These are phyloP conservation scores for Dinocampus coccinellae DNA, from an alignment of 2,888 invertebrate genomes.

Conservation along the genomic window DNA sequence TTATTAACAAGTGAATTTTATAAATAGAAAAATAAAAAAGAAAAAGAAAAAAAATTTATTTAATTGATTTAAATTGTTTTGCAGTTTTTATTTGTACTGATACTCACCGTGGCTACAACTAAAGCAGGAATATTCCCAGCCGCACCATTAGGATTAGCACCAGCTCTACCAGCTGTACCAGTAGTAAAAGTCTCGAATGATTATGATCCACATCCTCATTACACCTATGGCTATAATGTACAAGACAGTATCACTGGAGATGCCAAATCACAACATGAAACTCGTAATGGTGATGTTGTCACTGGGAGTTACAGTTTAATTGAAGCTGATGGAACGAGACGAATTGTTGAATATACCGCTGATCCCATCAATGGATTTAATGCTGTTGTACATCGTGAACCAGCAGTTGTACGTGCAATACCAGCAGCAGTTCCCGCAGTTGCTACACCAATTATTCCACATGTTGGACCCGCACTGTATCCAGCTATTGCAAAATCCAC, in stretches of 20 bases:
- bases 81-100: slow-evolving; percentile 47
- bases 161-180: slow-evolving; percentile 43
- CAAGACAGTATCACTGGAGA: slow-evolving; percentile 61
- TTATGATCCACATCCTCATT: slow-evolving; percentile 63
- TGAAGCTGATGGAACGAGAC: slow-evolving; percentile 62
- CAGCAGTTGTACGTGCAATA: slow-evolving; percentile 52
- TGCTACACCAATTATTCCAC: slow-evolving; percentile 23
- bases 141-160: slow-evolving; percentile 49
- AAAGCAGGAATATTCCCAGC: slow-evolving; percentile 47
- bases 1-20: not conserved
- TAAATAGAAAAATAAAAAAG: not conserved
- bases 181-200: slow-evolving; percentile 45
- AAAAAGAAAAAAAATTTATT: slow-evolving; percentile 6
- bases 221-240: slow-evolving; percentile 62
- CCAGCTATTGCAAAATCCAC: not conserved
- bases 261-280: slow-evolving; percentile 61
- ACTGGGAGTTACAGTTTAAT: slow-evolving; percentile 62
- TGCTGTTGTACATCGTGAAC: slow-evolving; percentile 62
- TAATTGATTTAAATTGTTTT: slow-evolving; percentile 30
- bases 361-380: slow-evolving; percentile 65
- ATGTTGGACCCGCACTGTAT: not conserved
- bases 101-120: slow-evolving; percentile 40
- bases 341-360: slow-evolving; percentile 61
- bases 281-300: slow-evolving; percentile 61
- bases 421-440: slow-evolving; percentile 31